Percentiles rank a stretch among this genome's conserved stretches.
phyloP scores from a whole-genome alignment of 2,113 vertebrate genomes.

The Lucifuga dentata region DNA sequence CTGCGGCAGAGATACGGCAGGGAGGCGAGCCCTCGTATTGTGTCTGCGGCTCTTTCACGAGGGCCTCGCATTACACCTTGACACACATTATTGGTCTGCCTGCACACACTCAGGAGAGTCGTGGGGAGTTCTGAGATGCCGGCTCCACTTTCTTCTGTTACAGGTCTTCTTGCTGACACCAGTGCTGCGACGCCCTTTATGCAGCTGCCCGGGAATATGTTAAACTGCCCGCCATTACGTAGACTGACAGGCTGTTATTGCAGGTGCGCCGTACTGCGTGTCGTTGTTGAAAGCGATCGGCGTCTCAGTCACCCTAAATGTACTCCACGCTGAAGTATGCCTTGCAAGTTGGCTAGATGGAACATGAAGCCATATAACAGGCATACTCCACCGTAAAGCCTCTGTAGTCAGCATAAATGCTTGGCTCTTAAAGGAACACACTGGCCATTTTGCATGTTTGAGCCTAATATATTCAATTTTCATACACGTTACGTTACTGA shows the following conservation, averaged over 20 bases:
- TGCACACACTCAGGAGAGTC: conserved; percentile 47
- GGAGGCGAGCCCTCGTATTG: conserved; percentile 68
- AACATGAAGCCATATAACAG: too few relatives aligned
- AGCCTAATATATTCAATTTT: too few relatives aligned
- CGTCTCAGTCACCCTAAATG: conserved; percentile 39
- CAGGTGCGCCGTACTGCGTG: conserved; percentile 69
- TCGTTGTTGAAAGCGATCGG: conserved; percentile 59
- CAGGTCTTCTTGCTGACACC: conserved; percentile 40
- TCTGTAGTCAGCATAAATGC: conserved; percentile 8
- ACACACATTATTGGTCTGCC: conserved; percentile 63
- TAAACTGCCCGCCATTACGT: conserved; percentile 36
- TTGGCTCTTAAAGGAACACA: too few relatives aligned
- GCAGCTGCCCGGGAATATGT: conserved; percentile 61
- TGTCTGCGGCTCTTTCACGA: conserved; percentile 75
- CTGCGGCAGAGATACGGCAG: conserved; percentile 31
- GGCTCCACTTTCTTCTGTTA: conserved; percentile 55
- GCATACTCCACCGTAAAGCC: conserved; percentile 15
- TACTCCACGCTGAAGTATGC: conserved; percentile 17
- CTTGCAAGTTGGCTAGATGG: conserved; percentile 1
- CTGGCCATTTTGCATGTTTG: too few relatives aligned
- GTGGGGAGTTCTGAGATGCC: conserved; percentile 44
- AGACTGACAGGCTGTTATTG: conserved; percentile 67
- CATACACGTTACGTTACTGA: too few relatives aligned
- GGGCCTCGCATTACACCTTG: conserved; percentile 75
- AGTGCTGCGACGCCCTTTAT: conserved; percentile 54